Percentiles rank a stretch among this genome's conserved stretches.
Conservation (phyloP, 1,140 invertebrate species). For the Hormaphis cornu region DNA sequence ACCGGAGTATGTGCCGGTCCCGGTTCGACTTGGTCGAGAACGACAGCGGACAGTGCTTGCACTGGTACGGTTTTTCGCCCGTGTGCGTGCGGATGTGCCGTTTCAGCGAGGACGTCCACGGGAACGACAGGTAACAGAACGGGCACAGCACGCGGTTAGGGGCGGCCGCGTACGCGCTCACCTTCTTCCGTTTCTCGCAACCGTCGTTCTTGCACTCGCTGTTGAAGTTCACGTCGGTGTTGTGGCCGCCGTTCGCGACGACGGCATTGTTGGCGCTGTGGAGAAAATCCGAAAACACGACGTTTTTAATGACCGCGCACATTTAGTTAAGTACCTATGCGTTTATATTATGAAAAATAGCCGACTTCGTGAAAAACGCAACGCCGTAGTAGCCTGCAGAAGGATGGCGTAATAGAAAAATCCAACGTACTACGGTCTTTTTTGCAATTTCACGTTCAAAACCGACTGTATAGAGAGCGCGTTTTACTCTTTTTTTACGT, state of each 20-base stretch:
- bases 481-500: no score
- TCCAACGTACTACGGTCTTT: no score
- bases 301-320: no score
- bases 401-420: no score
- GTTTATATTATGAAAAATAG: not conserved
- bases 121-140: constrained; percentile 84
- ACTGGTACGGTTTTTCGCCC: constrained; percentile 92
- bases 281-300: no score
- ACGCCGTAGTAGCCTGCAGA: no score
- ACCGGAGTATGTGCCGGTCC: constrained; percentile 72
- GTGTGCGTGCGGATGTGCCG: constrained; percentile 88
- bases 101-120: constrained; percentile 87
- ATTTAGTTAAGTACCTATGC: no score
- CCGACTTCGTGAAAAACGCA: no score
- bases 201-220: constrained; percentile 42
- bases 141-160: constrained; percentile 86
- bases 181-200: constrained; percentile 57
- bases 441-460: no score
- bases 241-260: constrained; percentile 41
- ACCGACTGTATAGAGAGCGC: no score
- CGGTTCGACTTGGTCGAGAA: constrained; percentile 97
- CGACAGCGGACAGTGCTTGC: constrained; percentile 76
- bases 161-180: constrained; percentile 89
- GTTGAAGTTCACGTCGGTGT: constrained; percentile 3
- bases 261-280: constrained; percentile 45